Percentiles rank a stretch among this genome's conserved stretches.
Conservation (phyloP, 2,888 invertebrate genomes). For the Drosophila falleni region DNA sequence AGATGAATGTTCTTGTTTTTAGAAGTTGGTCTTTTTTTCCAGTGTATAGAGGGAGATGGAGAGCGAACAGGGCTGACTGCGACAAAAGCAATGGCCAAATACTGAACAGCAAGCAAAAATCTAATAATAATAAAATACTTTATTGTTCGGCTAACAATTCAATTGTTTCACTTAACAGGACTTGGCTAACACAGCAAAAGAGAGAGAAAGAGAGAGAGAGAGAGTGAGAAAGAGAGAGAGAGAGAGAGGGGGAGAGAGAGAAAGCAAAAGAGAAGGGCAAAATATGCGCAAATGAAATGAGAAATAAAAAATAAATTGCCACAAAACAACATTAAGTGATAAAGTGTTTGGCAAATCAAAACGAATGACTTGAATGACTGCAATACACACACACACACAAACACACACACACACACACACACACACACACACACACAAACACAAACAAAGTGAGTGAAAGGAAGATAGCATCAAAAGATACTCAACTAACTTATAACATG, state of each 20-base stretch:
- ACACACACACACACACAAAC: neutral
- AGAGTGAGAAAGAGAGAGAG: conserved; percentile 1
- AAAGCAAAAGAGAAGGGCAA: conserved; percentile 1
- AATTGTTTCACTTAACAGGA: conserved; percentile 78
- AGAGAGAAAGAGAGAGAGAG: neutral
- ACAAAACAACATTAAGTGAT: conserved; percentile 73
- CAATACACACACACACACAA: conserved; percentile 19
- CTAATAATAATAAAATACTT: conserved; percentile 80
- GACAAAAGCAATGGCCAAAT: conserved; percentile 59
- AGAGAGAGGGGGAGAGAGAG: too few species aligned
- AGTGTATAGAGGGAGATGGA: neutral
- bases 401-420: conserved; percentile 9
- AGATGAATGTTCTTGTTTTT: too few species aligned
- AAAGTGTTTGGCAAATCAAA: conserved; percentile 76
- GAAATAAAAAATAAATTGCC: conserved; percentile 63
- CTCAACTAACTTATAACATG: neutral
- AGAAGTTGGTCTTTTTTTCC: too few species aligned
- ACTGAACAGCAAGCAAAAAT: conserved; percentile 59
- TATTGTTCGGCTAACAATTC: conserved; percentile 79
- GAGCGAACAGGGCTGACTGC: neutral
- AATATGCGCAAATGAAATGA: conserved; percentile 36
- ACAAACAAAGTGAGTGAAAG: too few species aligned
- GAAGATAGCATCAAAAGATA: conserved; percentile 1
- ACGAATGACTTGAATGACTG: conserved; percentile 57
- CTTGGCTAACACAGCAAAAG: conserved; percentile 17